Evolutionary conservation across 2,888 invertebrate species (phyloP), one percentile per base, ranked within the genome.

Genomic region (Ommatoiulus sabulosus): DNA sequence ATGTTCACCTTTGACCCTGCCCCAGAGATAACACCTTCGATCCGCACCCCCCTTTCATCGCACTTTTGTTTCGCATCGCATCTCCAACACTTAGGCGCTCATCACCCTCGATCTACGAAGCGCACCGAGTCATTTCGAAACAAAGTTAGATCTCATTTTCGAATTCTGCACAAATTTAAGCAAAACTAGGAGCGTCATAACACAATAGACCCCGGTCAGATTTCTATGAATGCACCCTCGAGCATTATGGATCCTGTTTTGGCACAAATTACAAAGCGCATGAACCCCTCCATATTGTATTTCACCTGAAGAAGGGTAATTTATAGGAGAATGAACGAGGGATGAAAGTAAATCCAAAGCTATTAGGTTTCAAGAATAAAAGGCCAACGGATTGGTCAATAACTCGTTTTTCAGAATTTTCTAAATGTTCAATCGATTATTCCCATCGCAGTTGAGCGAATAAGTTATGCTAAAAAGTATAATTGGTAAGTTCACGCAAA

Each of bases 1-100:
- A 63, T 63, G 63, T 63, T 63, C 63, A 63, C 63, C 63, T 63
- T 20, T 63, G 63, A 63, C 63, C n/a, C 20, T 63, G 20, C n/a
- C 63, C 63, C 63, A 10, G n/a, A 20, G 63, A 63, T 63, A 63
- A 63, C 63, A 63, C 63, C 63, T 63, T 63, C 63, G 63, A 63
- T 63, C 63, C 63, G 63, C 8, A 63, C 63, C 63, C 63, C 63
- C 63, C 20, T 63, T 63, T 63, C 63, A 63, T 63, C 63, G n/a
- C 63, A 63, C 63, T 63, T 63, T 63, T 63, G 63, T 63, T 63
- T 20, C 20, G 63, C 63, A 63, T 63, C 63, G 15, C 17, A 57
- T 4, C 57, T 20, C 15, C 63, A 20, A 63, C 15, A 63, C n/a
- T 63, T 35, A 35, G 35, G 20, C 63, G 8, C 35, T 35, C 20